Base-by-base conservation (phyloP, 2,888 invertebrate genomes). In the Cheilosia grossa region DNA sequence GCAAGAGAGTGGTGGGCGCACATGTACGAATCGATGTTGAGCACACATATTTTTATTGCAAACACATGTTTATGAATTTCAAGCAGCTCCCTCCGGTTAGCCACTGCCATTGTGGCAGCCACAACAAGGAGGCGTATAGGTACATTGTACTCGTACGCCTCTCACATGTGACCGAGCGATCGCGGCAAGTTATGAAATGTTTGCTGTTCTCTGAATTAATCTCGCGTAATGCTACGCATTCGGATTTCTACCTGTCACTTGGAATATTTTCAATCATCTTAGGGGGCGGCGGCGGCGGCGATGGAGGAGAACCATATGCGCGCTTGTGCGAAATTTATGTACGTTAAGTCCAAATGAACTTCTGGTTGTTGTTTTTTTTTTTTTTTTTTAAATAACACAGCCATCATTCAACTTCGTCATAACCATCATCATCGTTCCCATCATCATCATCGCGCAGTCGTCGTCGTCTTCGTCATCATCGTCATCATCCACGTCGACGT, bases 51-150 rank as follows among this genome's bases (percentile, higher is more conserved):
- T 88, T 87, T 88, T 87, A 88, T 87, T 88, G 87, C 87, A 59
- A 87, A 88, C 88, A 88, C 87, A 88, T 88, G 88, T 88, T 88
- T 88, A 88, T 88, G 88, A 88, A 88, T 88, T 87, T 88, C 79
- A 87, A 88, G 70, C 79, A 86, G 87, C 79, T 85, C 75, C 72
- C 17, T 69, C 21, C 33, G 47, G 33, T 13, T n/a, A 9, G 17
- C 5, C 33, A 33, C 21, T n/a, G 6, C 30, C 27, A 27, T 27
- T 27, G 27, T 27, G 15, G 9, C 6, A 7, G 24, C 24, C 24
- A n/a, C 21, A 19, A 17, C 42, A n/a, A 13, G 40, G 24, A n/a
- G 61, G 44, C 10, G 13, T 30, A 17, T 42, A 15, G 51, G 13
- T 33, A 56, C 15, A 15, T 33, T 9, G 27, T 51, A 53, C 13